These are phyloP conservation scores for Nesometra sesokonis DNA, from an alignment of 35 echinoderm and acorn worm species.

Conservation along the genomic window DNA sequence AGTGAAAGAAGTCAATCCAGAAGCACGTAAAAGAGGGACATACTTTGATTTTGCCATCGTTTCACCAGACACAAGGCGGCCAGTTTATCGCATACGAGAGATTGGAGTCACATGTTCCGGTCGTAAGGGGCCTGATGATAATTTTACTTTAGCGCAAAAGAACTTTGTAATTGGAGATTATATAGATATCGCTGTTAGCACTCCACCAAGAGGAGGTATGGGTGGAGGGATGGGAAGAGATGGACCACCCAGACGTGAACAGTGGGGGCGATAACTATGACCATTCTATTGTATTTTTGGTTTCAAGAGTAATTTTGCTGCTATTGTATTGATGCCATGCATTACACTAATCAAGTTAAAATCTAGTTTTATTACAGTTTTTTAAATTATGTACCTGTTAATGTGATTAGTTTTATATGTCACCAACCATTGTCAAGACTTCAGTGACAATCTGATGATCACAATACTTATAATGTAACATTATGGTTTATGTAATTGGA, in stretches of 20 bases:
- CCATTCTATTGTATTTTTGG: no score
- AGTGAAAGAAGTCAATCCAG: slow-evolving; percentile 95
- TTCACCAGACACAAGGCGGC: slow-evolving; percentile 35
- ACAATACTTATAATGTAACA: no score
- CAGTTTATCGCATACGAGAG: slow-evolving; percentile 63
- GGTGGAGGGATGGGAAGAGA: neutral
- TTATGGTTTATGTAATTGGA: no score
- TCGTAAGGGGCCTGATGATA: slow-evolving; percentile 83
- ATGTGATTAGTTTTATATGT: no score
- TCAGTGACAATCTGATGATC: no score
- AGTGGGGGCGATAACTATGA: neutral
- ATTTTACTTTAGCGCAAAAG: slow-evolving; percentile 47
- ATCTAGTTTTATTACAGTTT: no score
- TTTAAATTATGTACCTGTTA: no score
- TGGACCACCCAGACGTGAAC: neutral
- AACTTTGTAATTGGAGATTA: slow-evolving; percentile 91
- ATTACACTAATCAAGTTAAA: no score
- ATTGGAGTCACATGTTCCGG: slow-evolving; percentile 98
- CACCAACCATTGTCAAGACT: no score
- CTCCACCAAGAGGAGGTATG: slow-evolving; percentile 54
- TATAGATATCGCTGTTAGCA: slow-evolving; percentile 84
- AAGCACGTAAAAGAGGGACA: slow-evolving; percentile 72
- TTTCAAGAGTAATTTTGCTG: no score
- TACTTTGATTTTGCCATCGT: slow-evolving; percentile 93
- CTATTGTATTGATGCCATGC: no score